Evolutionary conservation across 2,113 vertebrate genomes (phyloP).

Genomic region (Mesocricetus auratus): DNA sequence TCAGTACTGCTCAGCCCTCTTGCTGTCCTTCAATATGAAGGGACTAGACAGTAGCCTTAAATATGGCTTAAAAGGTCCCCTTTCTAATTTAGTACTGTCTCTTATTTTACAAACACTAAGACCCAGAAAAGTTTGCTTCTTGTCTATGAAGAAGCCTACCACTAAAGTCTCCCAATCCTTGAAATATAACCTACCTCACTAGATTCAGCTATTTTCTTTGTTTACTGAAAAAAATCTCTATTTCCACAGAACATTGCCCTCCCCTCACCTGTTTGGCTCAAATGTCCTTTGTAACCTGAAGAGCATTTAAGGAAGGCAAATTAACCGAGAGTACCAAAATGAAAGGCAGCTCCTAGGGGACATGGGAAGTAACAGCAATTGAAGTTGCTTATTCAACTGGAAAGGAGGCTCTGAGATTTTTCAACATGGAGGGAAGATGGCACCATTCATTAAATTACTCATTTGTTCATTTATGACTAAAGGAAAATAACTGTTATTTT

Average conservation of each 20-base stretch:
- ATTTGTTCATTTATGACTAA: conserved; percentile 60
- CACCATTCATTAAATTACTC: conserved; percentile 68
- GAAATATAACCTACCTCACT: background rate
- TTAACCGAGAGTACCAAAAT: conserved; percentile 27
- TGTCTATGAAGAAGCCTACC: background rate
- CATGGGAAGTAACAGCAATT: background rate
- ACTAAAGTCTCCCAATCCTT: background rate
- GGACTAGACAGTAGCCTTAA: background rate
- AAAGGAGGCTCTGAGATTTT: conserved; percentile 51
- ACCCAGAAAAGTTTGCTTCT: background rate
- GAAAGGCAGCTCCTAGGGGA: conserved; percentile 43
- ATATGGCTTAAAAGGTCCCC: background rate
- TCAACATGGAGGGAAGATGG: background rate
- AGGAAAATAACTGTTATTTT: conserved; percentile 60
- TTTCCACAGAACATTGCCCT: background rate
- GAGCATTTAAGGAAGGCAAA: conserved; percentile 54
- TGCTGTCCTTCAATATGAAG: background rate
- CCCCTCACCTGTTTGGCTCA: fast-evolving
- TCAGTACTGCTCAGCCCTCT: background rate
- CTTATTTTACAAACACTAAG: conserved; percentile 37
- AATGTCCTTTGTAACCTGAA: background rate
- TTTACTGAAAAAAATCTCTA: background rate
- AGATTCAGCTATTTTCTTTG: background rate
- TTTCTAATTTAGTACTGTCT: background rate
- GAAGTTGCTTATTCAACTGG: conserved; percentile 31